Evolutionary conservation across 2,797 vertebrate genomes (phyloP).

Genomic region (Fistularia commersonii): DNA sequence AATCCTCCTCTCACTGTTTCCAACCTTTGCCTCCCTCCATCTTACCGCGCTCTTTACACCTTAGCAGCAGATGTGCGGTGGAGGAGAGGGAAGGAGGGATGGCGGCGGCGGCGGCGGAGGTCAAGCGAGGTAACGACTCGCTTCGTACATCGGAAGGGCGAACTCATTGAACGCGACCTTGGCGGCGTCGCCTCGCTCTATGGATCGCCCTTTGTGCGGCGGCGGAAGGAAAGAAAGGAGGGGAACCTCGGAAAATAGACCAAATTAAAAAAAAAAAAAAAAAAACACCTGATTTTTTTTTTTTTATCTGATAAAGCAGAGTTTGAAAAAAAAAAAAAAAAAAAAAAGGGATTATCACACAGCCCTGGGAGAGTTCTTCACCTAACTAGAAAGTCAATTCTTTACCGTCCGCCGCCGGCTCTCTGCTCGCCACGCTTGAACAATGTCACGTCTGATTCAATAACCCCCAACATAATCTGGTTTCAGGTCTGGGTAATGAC

Average conservation of each 20-base stretch:
- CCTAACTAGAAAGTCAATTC: slow-evolving; percentile 24
- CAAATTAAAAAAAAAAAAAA: too few relatives aligned
- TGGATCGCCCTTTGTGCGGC: slow-evolving; percentile 9
- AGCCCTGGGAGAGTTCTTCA: slow-evolving; percentile 2
- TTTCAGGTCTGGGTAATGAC: slow-evolving; percentile 45
- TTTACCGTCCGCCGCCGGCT: slow-evolving; percentile 21
- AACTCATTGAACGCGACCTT: slow-evolving; percentile 23
- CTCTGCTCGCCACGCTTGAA: slow-evolving; percentile 31
- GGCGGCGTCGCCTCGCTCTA: slow-evolving; percentile 40
- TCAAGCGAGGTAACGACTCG: slow-evolving; percentile 49
- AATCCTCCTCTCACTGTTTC: slow-evolving; percentile 58
- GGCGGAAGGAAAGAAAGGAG: too few relatives aligned
- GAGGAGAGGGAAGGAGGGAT: neutral
- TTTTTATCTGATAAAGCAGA: neutral
- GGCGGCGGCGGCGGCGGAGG: slow-evolving; percentile 29
- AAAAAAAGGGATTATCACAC: slow-evolving; percentile 3
- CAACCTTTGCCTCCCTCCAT: slow-evolving; percentile 40
- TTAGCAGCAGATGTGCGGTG: slow-evolving; percentile 58
- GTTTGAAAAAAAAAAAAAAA: too few relatives aligned
- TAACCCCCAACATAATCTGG: slow-evolving; percentile 48
- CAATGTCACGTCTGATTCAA: slow-evolving; percentile 42
- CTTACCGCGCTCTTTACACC: slow-evolving; percentile 42
- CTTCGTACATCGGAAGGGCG: slow-evolving; percentile 36
- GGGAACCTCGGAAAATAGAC: too few relatives aligned
- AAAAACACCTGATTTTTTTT: too few relatives aligned